A percentile compares a stretch with the other conserved stretches of the same genome.
Conservation (phyloP, 1,140 invertebrate species). For the Ceratosolen solmsi region DNA sequence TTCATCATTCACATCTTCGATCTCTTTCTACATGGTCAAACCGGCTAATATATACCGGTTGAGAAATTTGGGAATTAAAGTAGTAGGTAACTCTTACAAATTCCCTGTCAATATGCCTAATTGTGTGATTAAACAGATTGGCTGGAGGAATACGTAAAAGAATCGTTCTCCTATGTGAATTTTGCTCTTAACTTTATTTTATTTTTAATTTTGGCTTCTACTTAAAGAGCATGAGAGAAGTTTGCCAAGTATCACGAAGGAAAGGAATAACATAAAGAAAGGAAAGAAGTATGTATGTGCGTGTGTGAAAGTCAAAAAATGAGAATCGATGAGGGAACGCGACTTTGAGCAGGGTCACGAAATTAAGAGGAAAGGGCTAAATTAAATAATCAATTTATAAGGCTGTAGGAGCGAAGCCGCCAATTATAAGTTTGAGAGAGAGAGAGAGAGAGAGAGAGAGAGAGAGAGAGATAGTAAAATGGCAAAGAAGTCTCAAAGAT, state of each 20-base stretch:
- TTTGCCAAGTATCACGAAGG: slow-evolving; percentile 19
- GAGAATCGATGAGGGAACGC: slow-evolving; percentile 42
- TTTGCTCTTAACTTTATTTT: background rate
- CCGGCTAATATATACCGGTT: slow-evolving; percentile 62
- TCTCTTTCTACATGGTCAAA: slow-evolving; percentile 49
- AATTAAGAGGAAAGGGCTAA: slow-evolving; percentile 45
- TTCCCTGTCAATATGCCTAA: slow-evolving; percentile 65
- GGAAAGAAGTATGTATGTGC: background rate
- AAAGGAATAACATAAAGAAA: background rate
- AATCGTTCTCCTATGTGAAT: slow-evolving; percentile 12
- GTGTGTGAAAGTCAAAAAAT: background rate
- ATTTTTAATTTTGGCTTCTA: background rate
- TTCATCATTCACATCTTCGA: background rate
- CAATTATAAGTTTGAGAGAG: background rate
- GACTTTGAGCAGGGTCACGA: background rate
- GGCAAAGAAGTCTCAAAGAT: no score
- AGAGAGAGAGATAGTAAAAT: background rate
- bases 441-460: background rate
- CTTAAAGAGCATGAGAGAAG: slow-evolving; percentile 5
- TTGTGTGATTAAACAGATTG: slow-evolving; percentile 63
- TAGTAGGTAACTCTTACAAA: slow-evolving; percentile 50
- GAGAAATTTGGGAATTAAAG: slow-evolving; percentile 69
- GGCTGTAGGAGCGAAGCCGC: background rate
- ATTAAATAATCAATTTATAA: slow-evolving; percentile 52
- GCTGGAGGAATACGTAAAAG: slow-evolving; percentile 53